These are phyloP conservation scores for Leistus spinibarbis DNA, from an alignment of 2,888 invertebrate species.

Conservation along the genomic window DNA sequence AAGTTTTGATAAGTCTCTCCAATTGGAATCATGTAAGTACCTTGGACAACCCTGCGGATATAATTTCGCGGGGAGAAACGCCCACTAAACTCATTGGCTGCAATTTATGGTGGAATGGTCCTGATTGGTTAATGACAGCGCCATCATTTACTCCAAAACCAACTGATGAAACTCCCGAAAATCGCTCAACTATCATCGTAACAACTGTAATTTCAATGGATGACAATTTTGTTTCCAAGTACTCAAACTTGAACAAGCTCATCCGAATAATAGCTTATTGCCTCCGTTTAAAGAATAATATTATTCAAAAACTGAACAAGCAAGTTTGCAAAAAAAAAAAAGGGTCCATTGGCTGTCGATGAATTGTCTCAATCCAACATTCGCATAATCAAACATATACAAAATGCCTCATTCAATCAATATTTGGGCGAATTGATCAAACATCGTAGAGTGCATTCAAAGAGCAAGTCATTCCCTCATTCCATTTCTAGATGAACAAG, in stretches of 20 bases:
- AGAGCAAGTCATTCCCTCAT: not conserved
- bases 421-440: slow-evolving; percentile 13
- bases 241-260: too few species aligned
- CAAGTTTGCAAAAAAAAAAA: too few species aligned
- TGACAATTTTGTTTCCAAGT: too few species aligned
- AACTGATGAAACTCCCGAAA: not conserved
- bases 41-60: slow-evolving; percentile 24
- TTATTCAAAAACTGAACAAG: too few species aligned
- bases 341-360: not conserved
- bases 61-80: slow-evolving; percentile 17
- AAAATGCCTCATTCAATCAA: not conserved
- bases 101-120: slow-evolving; percentile 27
- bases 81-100: too few species aligned
- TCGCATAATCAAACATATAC: slow-evolving; percentile 6
- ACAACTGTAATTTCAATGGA: not conserved
- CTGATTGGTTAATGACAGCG: slow-evolving; percentile 3
- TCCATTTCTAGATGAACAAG: slow-evolving; percentile 31
- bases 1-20: slow-evolving; percentile 10
- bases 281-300: too few species aligned
- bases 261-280: too few species aligned
- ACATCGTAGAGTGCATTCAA: not conserved
- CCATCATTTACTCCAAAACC: too few species aligned
- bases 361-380: slow-evolving; percentile 19
- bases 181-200: not conserved
- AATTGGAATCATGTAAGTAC: slow-evolving; percentile 28